Evolutionary conservation across 2,888 invertebrate genomes (phyloP).

Genomic region (Nymphalis polychloros): DNA sequence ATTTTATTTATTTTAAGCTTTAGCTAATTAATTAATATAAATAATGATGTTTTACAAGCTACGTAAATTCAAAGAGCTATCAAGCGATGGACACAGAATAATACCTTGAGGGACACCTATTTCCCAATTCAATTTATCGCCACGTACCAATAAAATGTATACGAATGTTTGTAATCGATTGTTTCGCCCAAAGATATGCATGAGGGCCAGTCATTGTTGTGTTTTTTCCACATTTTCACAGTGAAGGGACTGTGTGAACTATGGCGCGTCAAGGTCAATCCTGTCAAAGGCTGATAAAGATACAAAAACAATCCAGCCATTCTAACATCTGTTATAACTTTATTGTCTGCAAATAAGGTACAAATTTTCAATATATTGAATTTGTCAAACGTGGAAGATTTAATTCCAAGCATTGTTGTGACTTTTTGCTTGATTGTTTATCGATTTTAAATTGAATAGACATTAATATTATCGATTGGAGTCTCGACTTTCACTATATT

Average conservation of each 20-base stretch:
- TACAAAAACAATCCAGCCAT: constrained; percentile 35
- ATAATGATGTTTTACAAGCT: constrained; percentile 9
- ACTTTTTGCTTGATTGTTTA: constrained; percentile 10
- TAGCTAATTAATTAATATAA: background rate
- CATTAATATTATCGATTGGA: constrained; percentile 9
- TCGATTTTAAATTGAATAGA: constrained; percentile 12
- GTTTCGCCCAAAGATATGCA: constrained; percentile 69
- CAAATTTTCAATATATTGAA: constrained; percentile 31
- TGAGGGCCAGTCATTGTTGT: constrained; percentile 72
- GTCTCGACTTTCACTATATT: constrained; percentile 39
- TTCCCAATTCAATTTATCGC: constrained; percentile 67
- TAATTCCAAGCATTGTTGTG: constrained; percentile 16
- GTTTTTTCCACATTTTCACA: constrained; percentile 77
- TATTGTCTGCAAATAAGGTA: constrained; percentile 34
- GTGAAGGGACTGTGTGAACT: constrained; percentile 80
- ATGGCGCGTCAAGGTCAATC: constrained; percentile 71
- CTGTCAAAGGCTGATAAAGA: constrained; percentile 66
- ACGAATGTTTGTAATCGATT: constrained; percentile 74
- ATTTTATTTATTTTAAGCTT: no score
- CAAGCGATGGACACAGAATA: constrained; percentile 47
- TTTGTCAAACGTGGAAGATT: constrained; percentile 15
- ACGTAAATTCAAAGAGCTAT: constrained; percentile 39
- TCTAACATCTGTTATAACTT: constrained; percentile 27
- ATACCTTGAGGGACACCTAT: constrained; percentile 61
- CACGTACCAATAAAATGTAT: constrained; percentile 77